Conservation (phyloP, 2,888 invertebrate genomes). For the Aleiodes alternator region DNA sequence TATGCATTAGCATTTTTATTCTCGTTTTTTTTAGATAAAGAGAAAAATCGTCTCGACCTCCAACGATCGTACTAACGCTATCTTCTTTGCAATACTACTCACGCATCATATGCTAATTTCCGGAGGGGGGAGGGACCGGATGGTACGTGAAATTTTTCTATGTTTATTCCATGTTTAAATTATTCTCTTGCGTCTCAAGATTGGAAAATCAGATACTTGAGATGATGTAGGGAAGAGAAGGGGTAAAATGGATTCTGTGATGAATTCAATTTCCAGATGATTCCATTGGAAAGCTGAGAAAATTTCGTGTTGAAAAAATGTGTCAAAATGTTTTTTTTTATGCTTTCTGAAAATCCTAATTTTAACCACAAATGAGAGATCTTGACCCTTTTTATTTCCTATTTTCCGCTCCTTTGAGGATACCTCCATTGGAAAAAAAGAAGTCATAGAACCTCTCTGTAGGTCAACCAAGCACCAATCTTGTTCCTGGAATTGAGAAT, state of each 20-base stretch:
- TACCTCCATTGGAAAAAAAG: background rate
- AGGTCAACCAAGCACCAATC: background rate
- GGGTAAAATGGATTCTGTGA: background rate
- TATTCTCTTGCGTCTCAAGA: background rate
- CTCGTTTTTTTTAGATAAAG: constrained; percentile 29
- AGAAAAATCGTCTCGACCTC: constrained; percentile 13
- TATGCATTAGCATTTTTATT: constrained; percentile 35
- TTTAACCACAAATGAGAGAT: too few relatives aligned
- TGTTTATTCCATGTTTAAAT: constrained; percentile 32
- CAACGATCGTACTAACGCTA: constrained; percentile 9
- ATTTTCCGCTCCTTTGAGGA: too few relatives aligned
- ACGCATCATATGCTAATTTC: constrained; percentile 34
- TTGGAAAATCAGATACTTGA: constrained; percentile 15
- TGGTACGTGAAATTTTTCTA: constrained; percentile 30
- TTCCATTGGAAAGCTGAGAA: background rate
- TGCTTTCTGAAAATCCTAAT: too few relatives aligned
- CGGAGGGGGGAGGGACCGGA: background rate
- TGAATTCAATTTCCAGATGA: background rate
- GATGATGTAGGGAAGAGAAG: background rate
- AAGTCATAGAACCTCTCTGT: constrained; percentile 4
- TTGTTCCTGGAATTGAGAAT: background rate
- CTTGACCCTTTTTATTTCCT: too few relatives aligned
- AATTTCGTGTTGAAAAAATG: too few relatives aligned
- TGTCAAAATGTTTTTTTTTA: too few relatives aligned
- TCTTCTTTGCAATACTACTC: constrained; percentile 31